Evolutionary conservation across 2,113 vertebrate genomes (phyloP).

Genomic region (Bufo bufo): DNA sequence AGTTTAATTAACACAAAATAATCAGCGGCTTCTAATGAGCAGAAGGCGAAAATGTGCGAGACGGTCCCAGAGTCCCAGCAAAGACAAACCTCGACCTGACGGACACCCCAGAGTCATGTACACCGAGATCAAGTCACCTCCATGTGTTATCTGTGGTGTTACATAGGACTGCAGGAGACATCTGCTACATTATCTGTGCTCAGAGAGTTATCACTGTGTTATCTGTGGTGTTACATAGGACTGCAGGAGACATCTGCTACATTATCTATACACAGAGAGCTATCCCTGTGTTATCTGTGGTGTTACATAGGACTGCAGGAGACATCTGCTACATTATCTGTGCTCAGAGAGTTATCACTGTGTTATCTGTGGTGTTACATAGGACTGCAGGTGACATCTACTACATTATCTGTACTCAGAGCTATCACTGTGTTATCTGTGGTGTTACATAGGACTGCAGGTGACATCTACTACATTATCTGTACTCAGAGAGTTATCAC

Average conservation of each 20-base stretch:
- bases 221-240: no score
- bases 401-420: no score
- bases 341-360: no score
- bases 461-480: no score
- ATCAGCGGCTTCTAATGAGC: not conserved
- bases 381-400: no score
- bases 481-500: no score
- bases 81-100: not conserved
- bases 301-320: no score
- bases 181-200: not conserved
- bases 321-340: no score
- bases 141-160: slow-evolving; percentile 5
- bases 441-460: no score
- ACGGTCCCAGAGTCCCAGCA: not conserved
- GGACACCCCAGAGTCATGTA: not conserved
- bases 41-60: not conserved
- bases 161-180: not conserved
- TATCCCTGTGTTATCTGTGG: no score
- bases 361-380: no score
- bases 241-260: not conserved
- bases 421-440: no score
- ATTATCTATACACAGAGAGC: not conserved
- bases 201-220: not conserved
- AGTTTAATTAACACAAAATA: slow-evolving; percentile 42
- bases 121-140: not conserved